phyloP scores from a whole-genome alignment of 2,888 invertebrate genomes.

The Epirrita christyi region DNA sequence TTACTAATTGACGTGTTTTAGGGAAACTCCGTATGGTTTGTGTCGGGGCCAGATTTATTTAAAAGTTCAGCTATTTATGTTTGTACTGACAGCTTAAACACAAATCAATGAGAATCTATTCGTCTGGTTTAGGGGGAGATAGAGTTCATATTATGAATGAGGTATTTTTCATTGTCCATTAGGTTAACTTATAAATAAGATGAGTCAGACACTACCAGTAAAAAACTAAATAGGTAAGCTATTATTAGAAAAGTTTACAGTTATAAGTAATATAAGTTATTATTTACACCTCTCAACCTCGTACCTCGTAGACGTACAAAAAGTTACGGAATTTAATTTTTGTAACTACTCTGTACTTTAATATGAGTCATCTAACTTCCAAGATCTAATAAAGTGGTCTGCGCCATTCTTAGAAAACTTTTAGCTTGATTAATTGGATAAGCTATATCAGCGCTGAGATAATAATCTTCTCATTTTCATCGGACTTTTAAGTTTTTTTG shows the following conservation, averaged over 20 bases:
- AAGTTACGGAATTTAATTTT: conserved; percentile 4
- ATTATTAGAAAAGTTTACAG: background rate
- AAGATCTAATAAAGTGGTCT: conserved; percentile 18
- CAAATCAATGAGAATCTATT: conserved; percentile 5
- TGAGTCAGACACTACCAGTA: too few relatives aligned
- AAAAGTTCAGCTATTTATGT: conserved; percentile 39
- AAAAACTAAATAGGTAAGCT: background rate
- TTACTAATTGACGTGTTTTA: conserved; percentile 78
- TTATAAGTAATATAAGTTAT: background rate
- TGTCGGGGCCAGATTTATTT: conserved; percentile 58
- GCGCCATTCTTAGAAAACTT: conserved; percentile 21
- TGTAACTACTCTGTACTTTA: background rate
- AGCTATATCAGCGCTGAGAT: conserved; percentile 18
- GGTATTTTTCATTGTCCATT: background rate
- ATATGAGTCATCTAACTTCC: conserved; percentile 4
- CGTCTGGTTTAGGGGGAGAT: background rate
- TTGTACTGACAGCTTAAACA: conserved; percentile 16
- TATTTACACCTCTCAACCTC: background rate
- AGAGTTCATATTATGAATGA: too few relatives aligned
- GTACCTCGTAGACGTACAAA: background rate
- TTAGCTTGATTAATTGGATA: conserved; percentile 24
- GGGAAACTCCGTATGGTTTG: conserved; percentile 66
- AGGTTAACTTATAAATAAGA: background rate
- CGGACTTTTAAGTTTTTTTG: conserved; percentile 5
- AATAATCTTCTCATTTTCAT: conserved; percentile 16